phyloP scores from a whole-genome alignment of 1,140 invertebrate genomes.

The Brachionus rotundiformis region DNA sequence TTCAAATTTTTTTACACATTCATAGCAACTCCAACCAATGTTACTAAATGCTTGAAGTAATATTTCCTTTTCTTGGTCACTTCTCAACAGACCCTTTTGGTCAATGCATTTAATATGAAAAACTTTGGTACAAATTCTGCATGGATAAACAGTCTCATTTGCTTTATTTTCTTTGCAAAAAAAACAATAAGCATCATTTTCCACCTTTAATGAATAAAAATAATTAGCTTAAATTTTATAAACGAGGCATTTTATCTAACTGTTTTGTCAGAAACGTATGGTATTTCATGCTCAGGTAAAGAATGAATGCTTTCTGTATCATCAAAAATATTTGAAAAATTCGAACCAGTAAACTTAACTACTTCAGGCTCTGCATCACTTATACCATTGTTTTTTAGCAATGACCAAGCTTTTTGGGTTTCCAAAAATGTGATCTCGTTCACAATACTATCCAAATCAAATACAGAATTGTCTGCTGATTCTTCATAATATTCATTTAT shows the following conservation, averaged over 20 bases:
- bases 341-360: background rate
- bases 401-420: slow-evolving; percentile 13
- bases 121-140: slow-evolving; percentile 37
- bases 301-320: slow-evolving; percentile 36
- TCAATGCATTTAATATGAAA: slow-evolving; percentile 38
- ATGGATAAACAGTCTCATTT: slow-evolving; percentile 46
- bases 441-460: background rate
- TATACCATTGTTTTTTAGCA: slow-evolving; percentile 3
- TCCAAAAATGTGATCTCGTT: slow-evolving; percentile 20
- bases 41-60: slow-evolving; percentile 38
- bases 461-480: background rate
- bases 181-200: slow-evolving; percentile 32
- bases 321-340: background rate
- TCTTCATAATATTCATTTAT: slow-evolving; percentile 5
- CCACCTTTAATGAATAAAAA: background rate
- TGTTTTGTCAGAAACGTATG: background rate
- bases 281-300: background rate
- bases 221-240: no score
- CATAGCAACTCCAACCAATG: slow-evolving; percentile 41
- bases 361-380: background rate
- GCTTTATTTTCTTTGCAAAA: slow-evolving; percentile 37
- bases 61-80: slow-evolving; percentile 11
- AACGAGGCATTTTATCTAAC: no score
- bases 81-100: slow-evolving; percentile 14
- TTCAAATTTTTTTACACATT: background rate